Conservation (phyloP, 2,797 vertebrate genomes). For the Pteropus rufus region DNA sequence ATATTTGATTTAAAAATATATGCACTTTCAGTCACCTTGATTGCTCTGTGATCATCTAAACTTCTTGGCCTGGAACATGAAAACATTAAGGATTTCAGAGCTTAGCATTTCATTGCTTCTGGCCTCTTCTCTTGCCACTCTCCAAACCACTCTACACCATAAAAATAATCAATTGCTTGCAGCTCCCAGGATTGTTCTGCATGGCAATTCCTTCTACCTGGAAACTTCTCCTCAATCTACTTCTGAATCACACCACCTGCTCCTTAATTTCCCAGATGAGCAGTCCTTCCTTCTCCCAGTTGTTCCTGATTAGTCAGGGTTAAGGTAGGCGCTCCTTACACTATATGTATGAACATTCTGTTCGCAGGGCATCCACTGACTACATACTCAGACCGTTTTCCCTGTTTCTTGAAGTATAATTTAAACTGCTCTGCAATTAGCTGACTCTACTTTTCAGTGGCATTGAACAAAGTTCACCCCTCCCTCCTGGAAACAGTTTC, state of each 20-base stretch:
- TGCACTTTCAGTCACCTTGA: background rate
- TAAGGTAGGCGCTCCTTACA: background rate
- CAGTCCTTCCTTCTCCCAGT: too few species aligned
- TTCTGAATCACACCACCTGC: background rate
- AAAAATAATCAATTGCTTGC: background rate
- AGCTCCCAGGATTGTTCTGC: background rate
- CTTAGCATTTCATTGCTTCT: background rate
- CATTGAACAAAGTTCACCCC: background rate
- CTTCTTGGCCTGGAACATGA: fast-evolving
- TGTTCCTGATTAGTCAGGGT: background rate
- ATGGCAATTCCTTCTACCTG: background rate
- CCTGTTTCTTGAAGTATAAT: background rate
- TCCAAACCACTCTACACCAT: background rate
- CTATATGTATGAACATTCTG: background rate
- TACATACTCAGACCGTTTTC: background rate
- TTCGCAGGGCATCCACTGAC: too few species aligned
- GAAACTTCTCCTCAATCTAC: background rate
- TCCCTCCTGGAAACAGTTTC: background rate
- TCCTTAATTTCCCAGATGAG: background rate
- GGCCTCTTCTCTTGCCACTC: background rate
- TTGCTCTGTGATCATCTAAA: background rate
- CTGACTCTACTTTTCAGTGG: background rate
- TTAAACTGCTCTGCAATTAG: background rate
- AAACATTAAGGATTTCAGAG: background rate
- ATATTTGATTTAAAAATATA: background rate